Conservation (phyloP, 2,888 invertebrate genomes). For the Eucera pruinosa region DNA sequence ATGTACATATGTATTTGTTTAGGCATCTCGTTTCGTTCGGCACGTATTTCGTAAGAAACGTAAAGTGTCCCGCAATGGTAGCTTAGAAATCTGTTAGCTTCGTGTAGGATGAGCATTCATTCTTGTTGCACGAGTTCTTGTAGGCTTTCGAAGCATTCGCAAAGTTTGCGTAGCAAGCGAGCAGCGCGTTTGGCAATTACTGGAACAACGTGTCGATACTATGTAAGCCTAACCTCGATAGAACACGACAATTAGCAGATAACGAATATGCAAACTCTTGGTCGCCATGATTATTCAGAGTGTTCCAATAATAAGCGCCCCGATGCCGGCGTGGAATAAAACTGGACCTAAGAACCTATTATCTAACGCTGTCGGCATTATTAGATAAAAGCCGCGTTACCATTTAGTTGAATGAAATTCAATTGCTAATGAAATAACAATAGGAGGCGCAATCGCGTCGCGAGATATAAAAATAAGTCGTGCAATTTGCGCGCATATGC, state of each 20-base stretch:
- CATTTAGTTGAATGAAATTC: background rate
- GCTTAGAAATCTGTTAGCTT: too few relatives aligned
- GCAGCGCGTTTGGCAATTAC: too few relatives aligned
- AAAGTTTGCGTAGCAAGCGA: too few relatives aligned
- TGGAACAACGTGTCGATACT: too few relatives aligned
- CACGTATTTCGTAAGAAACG: too few relatives aligned
- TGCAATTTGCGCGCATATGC: too few relatives aligned
- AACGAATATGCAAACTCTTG: constrained; percentile 23
- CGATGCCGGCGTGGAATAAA: constrained; percentile 51
- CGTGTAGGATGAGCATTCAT: too few relatives aligned
- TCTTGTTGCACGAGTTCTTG: too few relatives aligned
- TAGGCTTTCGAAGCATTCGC: too few relatives aligned
- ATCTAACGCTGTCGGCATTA: background rate
- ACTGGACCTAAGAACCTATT: constrained; percentile 22
- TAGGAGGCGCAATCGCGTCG: background rate
- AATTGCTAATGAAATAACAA: constrained; percentile 1
- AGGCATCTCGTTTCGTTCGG: too few relatives aligned
- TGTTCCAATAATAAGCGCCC: constrained; percentile 34
- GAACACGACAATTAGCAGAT: constrained; percentile 41
- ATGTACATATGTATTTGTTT: too few relatives aligned
- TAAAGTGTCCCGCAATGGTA: too few relatives aligned
- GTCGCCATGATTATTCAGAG: constrained; percentile 28
- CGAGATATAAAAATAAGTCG: background rate
- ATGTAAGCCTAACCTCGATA: background rate
- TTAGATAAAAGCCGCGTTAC: background rate